Evolutionary conservation across 2,797 vertebrate species (phyloP).

Genomic region (Glyptemys insculpta): DNA sequence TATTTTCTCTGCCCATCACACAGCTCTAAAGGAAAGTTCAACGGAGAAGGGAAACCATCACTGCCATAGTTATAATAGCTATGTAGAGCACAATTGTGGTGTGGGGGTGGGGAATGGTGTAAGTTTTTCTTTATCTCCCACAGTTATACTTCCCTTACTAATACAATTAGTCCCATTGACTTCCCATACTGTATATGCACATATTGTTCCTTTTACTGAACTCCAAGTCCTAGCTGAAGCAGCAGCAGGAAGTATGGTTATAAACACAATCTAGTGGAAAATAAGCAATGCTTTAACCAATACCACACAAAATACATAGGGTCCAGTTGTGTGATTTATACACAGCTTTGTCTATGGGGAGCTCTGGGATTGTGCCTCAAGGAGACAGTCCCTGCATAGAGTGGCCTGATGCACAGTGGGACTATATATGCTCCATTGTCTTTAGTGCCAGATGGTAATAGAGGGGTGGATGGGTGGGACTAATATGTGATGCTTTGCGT

Average conservation of each 20-base stretch:
- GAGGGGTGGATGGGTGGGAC: no score
- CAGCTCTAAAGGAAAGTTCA: slow-evolving; percentile 31
- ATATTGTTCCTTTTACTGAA: background rate
- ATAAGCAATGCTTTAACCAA: background rate
- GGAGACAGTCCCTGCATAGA: background rate
- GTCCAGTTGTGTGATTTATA: background rate
- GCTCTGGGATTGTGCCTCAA: background rate
- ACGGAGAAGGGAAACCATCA: background rate
- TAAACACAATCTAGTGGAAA: background rate
- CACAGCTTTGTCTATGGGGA: background rate
- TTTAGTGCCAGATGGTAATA: background rate
- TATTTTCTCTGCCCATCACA: slow-evolving; percentile 25
- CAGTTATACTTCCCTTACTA: background rate
- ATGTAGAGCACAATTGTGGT: background rate
- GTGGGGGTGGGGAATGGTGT: background rate
- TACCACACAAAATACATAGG: background rate
- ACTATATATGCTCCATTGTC: background rate
- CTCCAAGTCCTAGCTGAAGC: background rate
- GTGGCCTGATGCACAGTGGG: background rate
- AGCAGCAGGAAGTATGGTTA: background rate
- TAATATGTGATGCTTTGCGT: background rate
- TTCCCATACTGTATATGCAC: background rate
- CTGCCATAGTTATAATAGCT: background rate
- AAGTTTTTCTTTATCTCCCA: slow-evolving; percentile 17
- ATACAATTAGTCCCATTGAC: background rate